Percentiles rank a stretch among this genome's conserved stretches.
Evolutionary conservation across 2,797 vertebrate species (phyloP).

Genomic region (Rousettus madagascariensis): DNA sequence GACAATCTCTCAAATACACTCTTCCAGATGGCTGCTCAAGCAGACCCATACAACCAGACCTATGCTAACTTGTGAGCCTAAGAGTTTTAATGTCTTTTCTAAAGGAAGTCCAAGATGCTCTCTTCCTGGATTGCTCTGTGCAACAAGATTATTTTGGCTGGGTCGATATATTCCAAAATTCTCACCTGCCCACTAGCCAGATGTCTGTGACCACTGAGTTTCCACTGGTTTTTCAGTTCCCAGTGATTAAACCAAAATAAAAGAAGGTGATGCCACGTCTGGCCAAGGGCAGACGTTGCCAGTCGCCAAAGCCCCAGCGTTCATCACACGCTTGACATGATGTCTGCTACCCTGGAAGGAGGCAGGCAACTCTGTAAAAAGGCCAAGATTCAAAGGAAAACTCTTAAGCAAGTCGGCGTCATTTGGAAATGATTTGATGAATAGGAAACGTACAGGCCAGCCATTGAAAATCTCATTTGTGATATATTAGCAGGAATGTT

Average conservation of each 20-base stretch:
- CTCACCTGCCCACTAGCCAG: neutral
- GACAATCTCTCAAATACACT: neutral
- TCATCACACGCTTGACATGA: constrained; percentile 18
- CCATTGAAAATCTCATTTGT: constrained; percentile 63
- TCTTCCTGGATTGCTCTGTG: neutral
- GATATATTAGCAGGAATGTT: constrained; percentile 61
- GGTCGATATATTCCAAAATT: neutral
- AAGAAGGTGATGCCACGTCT: constrained; percentile 69
- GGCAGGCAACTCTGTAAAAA: neutral
- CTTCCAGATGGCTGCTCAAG: neutral
- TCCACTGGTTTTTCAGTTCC: constrained; percentile 49
- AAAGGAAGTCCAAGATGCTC: constrained; percentile 41
- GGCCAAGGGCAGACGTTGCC: constrained; percentile 32
- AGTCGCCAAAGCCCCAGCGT: constrained; percentile 14
- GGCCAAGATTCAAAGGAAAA: neutral
- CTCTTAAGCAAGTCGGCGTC: constrained; percentile 48
- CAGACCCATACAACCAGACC: neutral
- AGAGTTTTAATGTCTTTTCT: neutral
- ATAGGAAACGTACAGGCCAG: constrained; percentile 38
- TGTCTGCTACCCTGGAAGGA: constrained; percentile 25
- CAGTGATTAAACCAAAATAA: constrained; percentile 50
- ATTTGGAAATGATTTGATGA: constrained; percentile 71
- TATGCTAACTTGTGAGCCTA: neutral
- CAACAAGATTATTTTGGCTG: constrained; percentile 27
- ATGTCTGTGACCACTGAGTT: constrained; percentile 54